A percentile compares a stretch with the other conserved stretches of the same genome.
Conservation (phyloP, 2,113 vertebrate species). For the Capreolus pygargus region DNA sequence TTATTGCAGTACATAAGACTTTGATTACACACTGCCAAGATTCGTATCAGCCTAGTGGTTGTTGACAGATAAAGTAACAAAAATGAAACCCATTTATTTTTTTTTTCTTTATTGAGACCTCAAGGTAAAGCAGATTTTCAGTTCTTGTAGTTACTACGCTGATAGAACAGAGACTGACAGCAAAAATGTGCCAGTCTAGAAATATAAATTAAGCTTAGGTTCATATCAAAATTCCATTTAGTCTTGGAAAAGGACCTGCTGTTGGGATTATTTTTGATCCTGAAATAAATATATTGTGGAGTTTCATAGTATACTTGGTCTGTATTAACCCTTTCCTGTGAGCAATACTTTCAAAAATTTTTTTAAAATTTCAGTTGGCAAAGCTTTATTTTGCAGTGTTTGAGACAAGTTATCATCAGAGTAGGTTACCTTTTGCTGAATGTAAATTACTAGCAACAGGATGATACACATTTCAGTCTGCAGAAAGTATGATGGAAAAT, state of each 20-base stretch:
- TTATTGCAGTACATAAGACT: conserved; percentile 83
- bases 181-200: conserved; percentile 80
- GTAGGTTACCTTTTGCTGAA: background rate
- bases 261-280: conserved; percentile 78
- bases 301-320: background rate
- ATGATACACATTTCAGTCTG: background rate
- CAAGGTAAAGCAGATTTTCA: conserved; percentile 85
- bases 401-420: background rate
- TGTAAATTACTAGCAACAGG: conserved; percentile 21
- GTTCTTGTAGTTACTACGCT: conserved; percentile 80
- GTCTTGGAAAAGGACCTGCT: conserved; percentile 76
- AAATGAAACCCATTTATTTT: conserved; percentile 85
- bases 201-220: conserved; percentile 84
- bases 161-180: conserved; percentile 80
- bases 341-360: background rate
- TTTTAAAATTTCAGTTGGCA: background rate
- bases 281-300: conserved; percentile 68
- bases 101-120: conserved; percentile 84
- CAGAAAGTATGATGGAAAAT: conserved; percentile 30
- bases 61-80: conserved; percentile 87
- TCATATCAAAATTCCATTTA: conserved; percentile 83
- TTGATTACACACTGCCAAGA: conserved; percentile 84
- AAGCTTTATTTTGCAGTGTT: background rate
- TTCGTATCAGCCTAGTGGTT: conserved; percentile 83
- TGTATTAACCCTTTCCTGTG: conserved; percentile 28